A percentile compares a stretch with the other conserved stretches of the same genome.
These are phyloP conservation scores for Agrilus cyanescens DNA, from an alignment of 2,888 invertebrate species.

Conservation along the genomic window DNA sequence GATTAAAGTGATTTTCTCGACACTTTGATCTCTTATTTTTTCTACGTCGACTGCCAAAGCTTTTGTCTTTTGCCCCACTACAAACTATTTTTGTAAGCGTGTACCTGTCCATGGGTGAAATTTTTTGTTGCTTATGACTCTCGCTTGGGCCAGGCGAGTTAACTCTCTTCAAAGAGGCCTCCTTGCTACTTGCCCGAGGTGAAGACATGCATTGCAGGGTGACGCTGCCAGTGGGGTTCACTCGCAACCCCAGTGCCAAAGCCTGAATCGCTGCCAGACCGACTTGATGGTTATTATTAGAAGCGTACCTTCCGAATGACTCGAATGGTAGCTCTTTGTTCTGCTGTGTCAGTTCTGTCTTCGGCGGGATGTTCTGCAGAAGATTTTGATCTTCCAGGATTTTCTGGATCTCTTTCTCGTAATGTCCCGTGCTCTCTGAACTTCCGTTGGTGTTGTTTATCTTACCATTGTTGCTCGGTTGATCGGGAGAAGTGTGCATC, in stretches of 20 bases:
- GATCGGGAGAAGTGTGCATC: constrained; percentile 40
- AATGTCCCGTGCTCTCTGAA: constrained; percentile 48
- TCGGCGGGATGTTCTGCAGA: constrained; percentile 48
- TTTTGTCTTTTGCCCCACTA: no score
- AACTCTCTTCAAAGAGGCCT: constrained; percentile 36
- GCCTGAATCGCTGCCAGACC: constrained; percentile 69
- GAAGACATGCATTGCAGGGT: constrained; percentile 34
- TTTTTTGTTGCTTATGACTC: constrained; percentile 34
- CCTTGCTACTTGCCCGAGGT: constrained; percentile 38
- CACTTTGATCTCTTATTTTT: no score
- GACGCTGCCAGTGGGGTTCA: constrained; percentile 32
- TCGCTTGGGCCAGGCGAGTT: constrained; percentile 32
- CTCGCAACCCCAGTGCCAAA: constrained; percentile 43
- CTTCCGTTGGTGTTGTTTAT: constrained; percentile 42
- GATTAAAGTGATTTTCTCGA: no score
- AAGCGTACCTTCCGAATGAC: constrained; percentile 25
- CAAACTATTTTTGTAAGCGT: constrained; percentile 4
- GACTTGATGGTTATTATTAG: constrained; percentile 58
- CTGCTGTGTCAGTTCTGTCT: constrained; percentile 47
- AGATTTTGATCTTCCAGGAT: constrained; percentile 61
- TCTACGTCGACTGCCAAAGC: no score
- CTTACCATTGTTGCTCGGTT: constrained; percentile 36
- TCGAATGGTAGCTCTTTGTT: constrained; percentile 49
- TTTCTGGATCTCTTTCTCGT: constrained; percentile 70
- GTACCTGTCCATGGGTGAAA: constrained; percentile 36